Evolutionary conservation across 2,113 vertebrate genomes (phyloP).

Genomic region (Piprites chloris): DNA sequence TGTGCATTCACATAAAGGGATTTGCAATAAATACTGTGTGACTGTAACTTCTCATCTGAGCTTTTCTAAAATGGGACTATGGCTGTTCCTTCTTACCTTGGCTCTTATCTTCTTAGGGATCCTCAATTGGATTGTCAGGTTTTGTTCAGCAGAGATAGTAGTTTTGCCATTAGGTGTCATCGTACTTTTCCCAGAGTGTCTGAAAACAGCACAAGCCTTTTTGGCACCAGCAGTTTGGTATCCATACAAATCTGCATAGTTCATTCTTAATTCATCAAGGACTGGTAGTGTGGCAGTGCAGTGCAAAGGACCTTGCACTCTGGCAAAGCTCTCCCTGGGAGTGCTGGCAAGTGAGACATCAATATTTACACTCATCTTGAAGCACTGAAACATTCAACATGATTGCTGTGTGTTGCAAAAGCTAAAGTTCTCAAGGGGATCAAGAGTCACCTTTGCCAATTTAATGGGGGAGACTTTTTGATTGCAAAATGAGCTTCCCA

Average conservation of each 20-base stretch:
- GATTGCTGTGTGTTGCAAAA: not conserved
- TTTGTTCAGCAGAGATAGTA: not conserved
- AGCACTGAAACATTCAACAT: rapidly evolving
- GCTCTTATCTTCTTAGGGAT: not conserved
- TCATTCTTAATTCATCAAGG: not conserved
- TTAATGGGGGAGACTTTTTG: not conserved
- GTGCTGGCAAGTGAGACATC: not conserved
- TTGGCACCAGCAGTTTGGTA: not conserved
- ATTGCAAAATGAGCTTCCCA: not conserved
- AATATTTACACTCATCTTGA: not conserved
- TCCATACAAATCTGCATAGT: not conserved
- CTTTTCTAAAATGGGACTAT: not conserved
- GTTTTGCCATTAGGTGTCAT: not conserved
- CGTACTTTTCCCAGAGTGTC: not conserved
- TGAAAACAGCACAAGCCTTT: not conserved
- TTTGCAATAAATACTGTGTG: not conserved
- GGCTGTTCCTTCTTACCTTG: not conserved
- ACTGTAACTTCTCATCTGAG: not conserved
- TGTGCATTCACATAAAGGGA: not conserved
- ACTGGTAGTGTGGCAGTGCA: not conserved
- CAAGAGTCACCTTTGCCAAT: not conserved
- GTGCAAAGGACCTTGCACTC: not conserved
- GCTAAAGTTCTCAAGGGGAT: not conserved
- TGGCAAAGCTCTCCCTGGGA: not conserved
- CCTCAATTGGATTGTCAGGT: not conserved